Evolutionary conservation across 2,113 vertebrate species (phyloP), one percentile per base, ranked within the genome.

Genomic region (Laticauda colubrina): DNA sequence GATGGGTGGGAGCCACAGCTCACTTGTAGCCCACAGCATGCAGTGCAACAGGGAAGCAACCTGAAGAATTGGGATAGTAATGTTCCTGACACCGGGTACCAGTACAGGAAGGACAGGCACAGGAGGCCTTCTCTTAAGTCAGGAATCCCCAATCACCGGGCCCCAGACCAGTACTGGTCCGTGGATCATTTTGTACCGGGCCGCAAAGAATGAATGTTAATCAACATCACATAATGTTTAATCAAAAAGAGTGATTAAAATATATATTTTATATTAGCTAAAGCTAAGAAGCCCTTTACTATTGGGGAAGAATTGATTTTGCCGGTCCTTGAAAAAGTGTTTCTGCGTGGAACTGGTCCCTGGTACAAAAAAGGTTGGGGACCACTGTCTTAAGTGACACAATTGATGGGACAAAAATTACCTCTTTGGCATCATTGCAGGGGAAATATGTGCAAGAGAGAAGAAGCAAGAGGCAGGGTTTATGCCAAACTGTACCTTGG

Each of bases 1-100:
- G 2, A 26, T 69, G 69, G 87, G 34, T 0, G 29, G 21, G 5
- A 92, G 69, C 85, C 87, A 92, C 39, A 1, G 61, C 88, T 51
- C n/a, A 91, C 92, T 26, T 94, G 86, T 39, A 14, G 81, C 0
- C 0, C 87, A 29, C 64, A 91, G 95, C 45, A 45, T 0, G 1
- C 0, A 0, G 9, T 0, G 89, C 69, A 89, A 2, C 34, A 24
- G 69, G 51, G 69, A 54, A 39, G 88, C 86, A 61, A 55, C 87
- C 55, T 87, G 88, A 43, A 75, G 92, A 61, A 88, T 26, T 3
- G 20, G 0, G 14, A 51, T 26, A 61, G 91, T 89, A 87, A 21
- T 61, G 0, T 24, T 87, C 87, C 20, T 61, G 94, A 94, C 53
- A 53, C 90, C 94, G 81, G 23, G 21, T 45, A 90, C 94, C 94